These are phyloP conservation scores for Parnassius smintheus DNA, from an alignment of 2,888 invertebrate genomes.

Conservation along the genomic window DNA sequence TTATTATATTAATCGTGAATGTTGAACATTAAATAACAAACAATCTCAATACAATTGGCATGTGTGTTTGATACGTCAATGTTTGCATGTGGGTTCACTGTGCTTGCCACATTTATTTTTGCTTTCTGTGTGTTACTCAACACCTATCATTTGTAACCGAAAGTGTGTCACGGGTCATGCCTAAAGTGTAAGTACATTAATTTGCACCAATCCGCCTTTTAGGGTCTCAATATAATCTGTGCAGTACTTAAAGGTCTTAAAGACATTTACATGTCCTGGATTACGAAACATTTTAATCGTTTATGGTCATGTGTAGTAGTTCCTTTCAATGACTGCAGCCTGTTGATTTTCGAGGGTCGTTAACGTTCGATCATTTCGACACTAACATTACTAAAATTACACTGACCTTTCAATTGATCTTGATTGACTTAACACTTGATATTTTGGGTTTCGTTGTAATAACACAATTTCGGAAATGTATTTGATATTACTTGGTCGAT, in stretches of 20 bases:
- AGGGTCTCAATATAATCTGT: slow-evolving; percentile 12
- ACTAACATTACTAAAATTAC: not conserved
- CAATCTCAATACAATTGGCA: slow-evolving; percentile 44
- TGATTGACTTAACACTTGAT: not conserved
- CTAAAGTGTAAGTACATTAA: slow-evolving; percentile 23
- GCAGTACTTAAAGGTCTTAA: slow-evolving; percentile 18
- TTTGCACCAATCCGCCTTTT: slow-evolving; percentile 5
- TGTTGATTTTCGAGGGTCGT: slow-evolving; percentile 8
- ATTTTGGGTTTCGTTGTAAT: not conserved
- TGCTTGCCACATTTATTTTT: slow-evolving; percentile 43
- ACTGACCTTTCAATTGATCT: not conserved
- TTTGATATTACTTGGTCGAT: no score
- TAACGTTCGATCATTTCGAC: slow-evolving; percentile 10
- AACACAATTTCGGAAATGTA: no score
- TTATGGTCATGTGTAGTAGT: slow-evolving; percentile 14
- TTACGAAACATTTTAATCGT: slow-evolving; percentile 20
- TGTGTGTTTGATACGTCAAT: slow-evolving; percentile 44
- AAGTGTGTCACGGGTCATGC: slow-evolving; percentile 11
- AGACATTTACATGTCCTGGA: slow-evolving; percentile 8
- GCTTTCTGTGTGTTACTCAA: slow-evolving; percentile 44
- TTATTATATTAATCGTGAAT: slow-evolving; percentile 36
- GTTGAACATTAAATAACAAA: slow-evolving; percentile 26
- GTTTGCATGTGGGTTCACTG: slow-evolving; percentile 70
- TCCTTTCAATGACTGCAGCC: slow-evolving; percentile 7
- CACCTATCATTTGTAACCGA: slow-evolving; percentile 20